Conservation (phyloP, 2,797 vertebrate genomes). For the Epinephelus malabaricus region DNA sequence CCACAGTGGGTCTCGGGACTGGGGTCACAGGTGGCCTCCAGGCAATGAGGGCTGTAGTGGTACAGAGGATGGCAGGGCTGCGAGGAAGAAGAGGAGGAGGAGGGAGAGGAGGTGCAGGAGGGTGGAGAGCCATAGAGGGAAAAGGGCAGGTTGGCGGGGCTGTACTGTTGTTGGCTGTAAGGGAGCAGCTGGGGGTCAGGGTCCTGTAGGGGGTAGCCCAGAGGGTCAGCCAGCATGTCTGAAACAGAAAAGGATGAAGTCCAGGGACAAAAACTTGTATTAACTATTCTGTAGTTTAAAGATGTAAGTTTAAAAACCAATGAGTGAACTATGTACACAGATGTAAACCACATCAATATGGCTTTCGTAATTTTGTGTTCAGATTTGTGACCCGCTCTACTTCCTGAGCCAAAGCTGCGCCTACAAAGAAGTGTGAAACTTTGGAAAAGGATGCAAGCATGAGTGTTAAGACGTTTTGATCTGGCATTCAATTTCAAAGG, state of each 20-base stretch:
- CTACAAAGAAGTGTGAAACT: no score
- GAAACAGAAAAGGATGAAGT: slow-evolving; percentile 39
- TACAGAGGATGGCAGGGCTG: slow-evolving; percentile 86
- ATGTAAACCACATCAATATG: not conserved
- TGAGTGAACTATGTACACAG: not conserved
- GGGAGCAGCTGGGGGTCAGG: slow-evolving; percentile 89
- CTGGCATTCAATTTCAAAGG: no score
- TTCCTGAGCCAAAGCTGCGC: no score
- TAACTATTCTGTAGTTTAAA: not conserved
- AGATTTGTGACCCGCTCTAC: no score
- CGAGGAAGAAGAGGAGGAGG: slow-evolving; percentile 77
- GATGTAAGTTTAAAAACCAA: not conserved
- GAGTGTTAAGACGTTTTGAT: no score
- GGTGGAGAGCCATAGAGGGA: slow-evolving; percentile 85
- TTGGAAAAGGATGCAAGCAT: no score
- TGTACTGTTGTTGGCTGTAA: slow-evolving; percentile 90
- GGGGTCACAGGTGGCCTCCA: slow-evolving; percentile 82
- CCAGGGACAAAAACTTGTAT: not conserved
- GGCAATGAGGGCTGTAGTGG: slow-evolving; percentile 85
- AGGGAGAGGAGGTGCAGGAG: slow-evolving; percentile 76
- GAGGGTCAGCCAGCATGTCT: slow-evolving; percentile 93
- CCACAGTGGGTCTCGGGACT: slow-evolving; percentile 80
- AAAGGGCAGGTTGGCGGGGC: slow-evolving; percentile 84
- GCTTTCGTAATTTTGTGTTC: not conserved
- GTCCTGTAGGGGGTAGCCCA: slow-evolving; percentile 90